Base-by-base conservation (phyloP, 2,113 vertebrate species). In the Dolichallabes microphthalmus region DNA sequence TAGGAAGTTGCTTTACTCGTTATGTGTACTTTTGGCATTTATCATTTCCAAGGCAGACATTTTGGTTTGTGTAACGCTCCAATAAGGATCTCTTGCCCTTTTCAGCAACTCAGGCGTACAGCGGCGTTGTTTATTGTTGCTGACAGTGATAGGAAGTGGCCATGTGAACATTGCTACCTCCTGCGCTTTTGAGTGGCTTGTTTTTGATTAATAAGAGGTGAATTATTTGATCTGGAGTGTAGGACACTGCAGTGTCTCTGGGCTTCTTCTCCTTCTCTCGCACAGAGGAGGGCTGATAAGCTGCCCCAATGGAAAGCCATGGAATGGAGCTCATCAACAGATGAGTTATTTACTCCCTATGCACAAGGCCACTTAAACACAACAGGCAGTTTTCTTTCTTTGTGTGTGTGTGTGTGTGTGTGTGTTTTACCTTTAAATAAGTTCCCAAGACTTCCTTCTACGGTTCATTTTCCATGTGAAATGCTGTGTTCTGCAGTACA, bases 201-300 rank as follows among this genome's bases (percentile, higher is more conserved):
- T 81, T 88, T 77, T 32, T 90, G 89, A 90, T 90, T 90, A 90
- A 88, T 90, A 90, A 90, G 89, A 90, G 89, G 76, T 87, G 87
- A 87, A 85, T 87, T 87, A 88, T 90, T 90, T 90, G 87, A 90
- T 88, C 83, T 90, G 89, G 87, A 88, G 89, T 87, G 85, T 86
- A 90, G 85, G 89, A 84, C 87, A 82, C 87, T 85, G 85, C 83
- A 81, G 85, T 83, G 85, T 85, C 88, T 89, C 84, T 80, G 81
- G 74, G 82, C 71, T 85, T 82, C 75, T 57, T 78, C 84, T 75
- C 80, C 88, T 76, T 81, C 83, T 75, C 77, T 80, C 35, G 74
- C 86, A 84, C 85, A 87, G 89, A 73, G 82, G 87, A 86, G 85
- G 85, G 87, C 87, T 87, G 87, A 89, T 84, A 88, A 90, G 89